These are phyloP conservation scores for Thaleichthys pacificus DNA, from an alignment of 2,797 vertebrate species.

Conservation along the genomic window DNA sequence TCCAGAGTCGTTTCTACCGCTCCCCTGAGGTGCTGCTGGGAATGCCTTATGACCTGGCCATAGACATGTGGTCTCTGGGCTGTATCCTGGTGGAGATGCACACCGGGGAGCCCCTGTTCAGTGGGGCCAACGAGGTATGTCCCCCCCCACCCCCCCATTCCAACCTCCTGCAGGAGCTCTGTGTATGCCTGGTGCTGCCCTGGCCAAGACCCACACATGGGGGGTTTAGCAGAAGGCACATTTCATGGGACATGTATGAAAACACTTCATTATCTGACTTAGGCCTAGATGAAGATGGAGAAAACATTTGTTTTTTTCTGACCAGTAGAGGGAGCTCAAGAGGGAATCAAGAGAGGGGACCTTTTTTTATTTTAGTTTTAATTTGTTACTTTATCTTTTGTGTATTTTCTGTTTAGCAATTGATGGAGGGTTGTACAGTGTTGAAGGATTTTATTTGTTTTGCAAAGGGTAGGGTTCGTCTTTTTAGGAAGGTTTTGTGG, in stretches of 20 bases:
- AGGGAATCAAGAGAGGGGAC: background rate
- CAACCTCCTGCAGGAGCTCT: too few species aligned
- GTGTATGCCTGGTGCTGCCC: too few species aligned
- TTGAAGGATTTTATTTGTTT: too few species aligned
- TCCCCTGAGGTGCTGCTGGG: conserved; percentile 92
- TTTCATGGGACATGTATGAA: background rate
- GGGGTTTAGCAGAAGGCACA: background rate
- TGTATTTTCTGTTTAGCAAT: too few species aligned
- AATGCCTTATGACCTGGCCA: conserved; percentile 91
- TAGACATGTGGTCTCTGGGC: conserved; percentile 92
- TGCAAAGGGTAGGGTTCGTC: too few species aligned
- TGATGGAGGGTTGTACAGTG: too few species aligned
- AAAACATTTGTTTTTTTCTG: background rate
- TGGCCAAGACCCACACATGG: background rate
- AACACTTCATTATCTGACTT: background rate
- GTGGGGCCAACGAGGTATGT: conserved; percentile 87
- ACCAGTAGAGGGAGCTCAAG: conserved; percentile 6
- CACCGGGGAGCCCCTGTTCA: conserved; percentile 90
- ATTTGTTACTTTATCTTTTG: too few species aligned
- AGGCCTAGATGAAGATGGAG: background rate
- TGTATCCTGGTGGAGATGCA: conserved; percentile 94
- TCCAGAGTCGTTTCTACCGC: conserved; percentile 91
- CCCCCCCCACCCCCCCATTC: background rate
- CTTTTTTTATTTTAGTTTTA: background rate
- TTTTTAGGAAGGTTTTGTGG: too few species aligned